Evolutionary conservation across 2,113 vertebrate genomes (phyloP), one percentile per base, ranked within the genome.

Genomic region (Talpa occidentalis): DNA sequence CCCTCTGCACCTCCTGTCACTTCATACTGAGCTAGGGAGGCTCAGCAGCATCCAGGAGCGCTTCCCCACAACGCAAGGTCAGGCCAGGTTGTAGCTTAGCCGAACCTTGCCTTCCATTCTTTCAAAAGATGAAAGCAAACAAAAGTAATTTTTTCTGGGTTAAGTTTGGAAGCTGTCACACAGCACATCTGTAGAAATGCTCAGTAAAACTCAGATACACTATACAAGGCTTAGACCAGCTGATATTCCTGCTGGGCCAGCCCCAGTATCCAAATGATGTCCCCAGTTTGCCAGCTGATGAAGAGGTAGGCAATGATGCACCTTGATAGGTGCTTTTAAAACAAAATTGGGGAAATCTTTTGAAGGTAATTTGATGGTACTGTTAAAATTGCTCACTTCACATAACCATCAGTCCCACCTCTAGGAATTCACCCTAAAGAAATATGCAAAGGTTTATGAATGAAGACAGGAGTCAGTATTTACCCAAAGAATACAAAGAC

Each of bases 151-250:
- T 70, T n/a, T 60, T 24, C 19, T 87, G 8, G 19, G 28, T 73
- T 74, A 21, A 56, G 52, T 94, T n/a, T 91, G 26, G 54, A 88
- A 78, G 70, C 24, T 54, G 64, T 59, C 22, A 64, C 40, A 44
- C 8, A 70, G 24, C 49, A 47, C 67, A 66, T 72, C n/a, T 81
- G 16, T 60, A 84, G 54, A 90, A 66, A 88, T 72, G 47, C 67
- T 81, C 82, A 40, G 40, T 44, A 54, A 87, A 37, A 73, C 4
- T 26, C 21, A 28, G 15, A 35, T 44, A 4, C 17, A 9, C 35
- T 4, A 2, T 3, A 28, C n/a, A 42, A 8, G 3, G 35, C 26
- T 79, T 3, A 6, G 35, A 35, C 28, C 7, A 40, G 8, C 72
- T 21, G 15, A 1, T 8, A 40, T 24, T n/a, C 67, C 59, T 44